Conservation (phyloP, 2,113 vertebrate genomes). For the Dicrurus megarhynchus region DNA sequence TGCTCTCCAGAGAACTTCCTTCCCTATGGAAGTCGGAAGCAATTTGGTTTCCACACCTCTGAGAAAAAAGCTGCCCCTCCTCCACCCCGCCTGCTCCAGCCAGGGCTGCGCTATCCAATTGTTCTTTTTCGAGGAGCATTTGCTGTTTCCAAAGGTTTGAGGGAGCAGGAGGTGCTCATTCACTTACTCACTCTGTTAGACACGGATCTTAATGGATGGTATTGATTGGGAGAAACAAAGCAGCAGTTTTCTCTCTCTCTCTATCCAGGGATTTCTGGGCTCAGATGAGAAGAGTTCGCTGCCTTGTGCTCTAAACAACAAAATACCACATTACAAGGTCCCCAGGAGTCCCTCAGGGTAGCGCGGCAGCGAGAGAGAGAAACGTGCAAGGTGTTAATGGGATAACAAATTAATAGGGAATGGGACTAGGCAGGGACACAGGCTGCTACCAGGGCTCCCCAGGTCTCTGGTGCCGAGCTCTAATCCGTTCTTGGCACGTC, state of each 20-base stretch:
- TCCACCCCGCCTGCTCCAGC: background rate
- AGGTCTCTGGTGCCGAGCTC: background rate
- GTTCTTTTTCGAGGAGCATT: constrained; percentile 44
- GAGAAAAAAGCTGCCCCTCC: background rate
- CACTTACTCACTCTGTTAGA: constrained; percentile 57
- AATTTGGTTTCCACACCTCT: background rate
- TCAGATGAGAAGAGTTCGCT: constrained; percentile 24
- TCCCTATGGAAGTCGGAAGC: background rate
- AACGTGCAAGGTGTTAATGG: constrained; percentile 36
- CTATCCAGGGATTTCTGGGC: constrained; percentile 17
- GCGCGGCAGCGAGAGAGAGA: background rate
- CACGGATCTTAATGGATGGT: constrained; percentile 63
- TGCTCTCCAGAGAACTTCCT: background rate
- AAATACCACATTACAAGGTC: constrained; percentile 26
- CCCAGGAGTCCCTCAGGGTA: constrained; percentile 1
- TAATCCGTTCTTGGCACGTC: background rate
- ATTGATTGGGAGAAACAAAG: constrained; percentile 67
- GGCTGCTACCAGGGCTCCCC: background rate
- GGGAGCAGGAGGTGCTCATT: constrained; percentile 45
- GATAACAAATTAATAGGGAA: constrained; percentile 44
- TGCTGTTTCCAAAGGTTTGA: constrained; percentile 43
- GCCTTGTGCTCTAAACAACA: constrained; percentile 1
- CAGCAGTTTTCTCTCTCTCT: constrained; percentile 29
- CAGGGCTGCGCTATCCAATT: background rate
- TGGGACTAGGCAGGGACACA: background rate